These are phyloP conservation scores for Psix sp. DNA, from an alignment of 1,140 invertebrate species.

Conservation along the genomic window DNA sequence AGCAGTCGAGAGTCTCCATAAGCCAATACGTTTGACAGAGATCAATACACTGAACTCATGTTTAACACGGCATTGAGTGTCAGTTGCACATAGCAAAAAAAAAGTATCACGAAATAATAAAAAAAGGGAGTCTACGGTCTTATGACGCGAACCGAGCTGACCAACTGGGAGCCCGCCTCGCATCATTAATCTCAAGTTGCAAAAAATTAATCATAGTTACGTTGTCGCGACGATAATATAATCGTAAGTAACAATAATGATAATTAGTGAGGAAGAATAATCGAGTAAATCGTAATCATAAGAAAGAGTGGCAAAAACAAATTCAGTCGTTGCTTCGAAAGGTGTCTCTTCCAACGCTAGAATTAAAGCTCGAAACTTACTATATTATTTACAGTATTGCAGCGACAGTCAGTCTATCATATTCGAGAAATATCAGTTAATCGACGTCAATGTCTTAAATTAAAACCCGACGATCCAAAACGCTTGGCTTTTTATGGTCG, in stretches of 20 bases:
- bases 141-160: too few species aligned
- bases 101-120: not conserved
- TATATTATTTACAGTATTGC: constrained; percentile 39
- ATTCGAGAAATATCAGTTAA: constrained; percentile 10
- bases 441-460: constrained; percentile 17
- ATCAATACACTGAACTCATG: constrained; percentile 51
- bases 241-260: too few species aligned
- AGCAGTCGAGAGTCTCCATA: constrained; percentile 14
- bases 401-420: constrained; percentile 40
- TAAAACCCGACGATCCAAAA: too few species aligned
- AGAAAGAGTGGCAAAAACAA: constrained; percentile 9
- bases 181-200: constrained; percentile 38
- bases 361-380: constrained; percentile 47
- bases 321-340: constrained; percentile 29
- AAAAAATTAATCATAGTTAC: constrained; percentile 41
- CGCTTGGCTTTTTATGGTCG: too few species aligned
- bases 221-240: constrained; percentile 4
- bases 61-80: constrained; percentile 43
- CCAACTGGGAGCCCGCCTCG: not conserved
- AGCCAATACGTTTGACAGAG: constrained; percentile 55
- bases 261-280: too few species aligned
- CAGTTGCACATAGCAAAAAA: constrained; percentile 24
- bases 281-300: not conserved
- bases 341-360: constrained; percentile 36
- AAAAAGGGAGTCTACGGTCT: too few species aligned